These are phyloP conservation scores for Excalfactoria chinensis DNA, from an alignment of 2,113 vertebrate species.

Conservation along the genomic window DNA sequence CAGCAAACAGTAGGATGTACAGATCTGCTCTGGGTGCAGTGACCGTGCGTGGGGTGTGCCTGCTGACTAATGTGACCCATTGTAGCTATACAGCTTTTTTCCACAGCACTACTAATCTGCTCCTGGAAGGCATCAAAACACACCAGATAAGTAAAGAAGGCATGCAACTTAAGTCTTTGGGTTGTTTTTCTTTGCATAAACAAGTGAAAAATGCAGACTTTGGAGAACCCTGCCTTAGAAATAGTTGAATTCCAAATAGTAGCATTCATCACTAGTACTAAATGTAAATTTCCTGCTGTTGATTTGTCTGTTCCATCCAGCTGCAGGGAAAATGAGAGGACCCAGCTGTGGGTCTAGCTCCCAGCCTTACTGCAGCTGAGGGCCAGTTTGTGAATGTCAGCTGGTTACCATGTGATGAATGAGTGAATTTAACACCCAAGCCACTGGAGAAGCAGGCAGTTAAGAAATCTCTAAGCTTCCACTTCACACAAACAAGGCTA, in stretches of 20 bases:
- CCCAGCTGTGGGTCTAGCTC: neutral
- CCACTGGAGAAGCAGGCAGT: neutral
- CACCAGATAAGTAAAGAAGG: neutral
- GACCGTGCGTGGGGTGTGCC: neutral
- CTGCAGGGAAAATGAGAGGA: neutral
- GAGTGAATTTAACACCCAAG: neutral
- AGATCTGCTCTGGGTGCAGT: neutral
- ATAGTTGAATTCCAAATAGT: neutral
- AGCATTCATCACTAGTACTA: neutral
- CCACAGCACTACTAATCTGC: neutral
- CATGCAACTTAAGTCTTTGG: neutral
- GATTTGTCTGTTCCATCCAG: neutral
- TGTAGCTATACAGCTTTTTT: neutral
- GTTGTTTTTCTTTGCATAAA: neutral
- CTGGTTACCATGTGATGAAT: neutral
- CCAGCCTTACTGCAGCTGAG: neutral
- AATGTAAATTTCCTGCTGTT: neutral
- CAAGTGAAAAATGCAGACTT: neutral
- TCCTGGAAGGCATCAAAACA: neutral
- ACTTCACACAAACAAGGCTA: neutral
- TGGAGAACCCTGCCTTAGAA: neutral
- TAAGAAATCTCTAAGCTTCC: neutral
- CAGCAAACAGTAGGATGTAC: neutral
- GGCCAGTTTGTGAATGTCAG: neutral
- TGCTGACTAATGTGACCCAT: neutral